phyloP scores from a whole-genome alignment of 2,888 invertebrate species.

The Tetanocera ferruginea region DNA sequence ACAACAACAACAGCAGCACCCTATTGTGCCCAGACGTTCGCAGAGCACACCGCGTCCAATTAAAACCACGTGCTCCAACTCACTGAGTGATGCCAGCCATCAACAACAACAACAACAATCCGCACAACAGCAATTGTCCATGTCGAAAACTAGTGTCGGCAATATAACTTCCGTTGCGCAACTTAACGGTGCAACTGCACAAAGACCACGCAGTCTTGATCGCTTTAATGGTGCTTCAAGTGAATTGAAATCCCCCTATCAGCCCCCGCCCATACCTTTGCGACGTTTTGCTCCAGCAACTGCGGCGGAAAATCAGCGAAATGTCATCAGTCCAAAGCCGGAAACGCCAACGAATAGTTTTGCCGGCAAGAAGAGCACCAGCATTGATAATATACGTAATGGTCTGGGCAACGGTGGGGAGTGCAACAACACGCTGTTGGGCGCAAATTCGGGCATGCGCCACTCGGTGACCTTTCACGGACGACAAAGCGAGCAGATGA shows the following conservation, averaged over 20 bases:
- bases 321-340: conserved; percentile 53
- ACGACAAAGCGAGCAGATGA: conserved; percentile 50
- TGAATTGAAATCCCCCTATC: conserved; percentile 53
- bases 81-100: conserved; percentile 42
- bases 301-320: conserved; percentile 47
- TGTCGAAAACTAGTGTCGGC: conserved; percentile 46
- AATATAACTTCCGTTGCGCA: conserved; percentile 16
- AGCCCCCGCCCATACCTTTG: conserved; percentile 66
- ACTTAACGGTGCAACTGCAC: conserved; percentile 41
- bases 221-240: conserved; percentile 62
- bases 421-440: neutral
- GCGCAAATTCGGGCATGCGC: conserved; percentile 56
- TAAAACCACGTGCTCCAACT: conserved; percentile 48
- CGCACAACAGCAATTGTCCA: conserved; percentile 39
- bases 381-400: conserved; percentile 61
- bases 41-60: conserved; percentile 67
- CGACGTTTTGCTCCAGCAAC: conserved; percentile 58
- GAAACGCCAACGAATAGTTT: conserved; percentile 44
- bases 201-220: conserved; percentile 67
- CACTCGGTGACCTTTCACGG: conserved; percentile 69
- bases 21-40: conserved; percentile 66
- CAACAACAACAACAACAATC: conserved; percentile 33
- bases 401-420: conserved; percentile 37
- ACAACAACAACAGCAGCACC: conserved; percentile 48
- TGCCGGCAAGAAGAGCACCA: conserved; percentile 60